Evolutionary conservation across 2,113 vertebrate genomes (phyloP).

Genomic region (Erinaceus europaeus): DNA sequence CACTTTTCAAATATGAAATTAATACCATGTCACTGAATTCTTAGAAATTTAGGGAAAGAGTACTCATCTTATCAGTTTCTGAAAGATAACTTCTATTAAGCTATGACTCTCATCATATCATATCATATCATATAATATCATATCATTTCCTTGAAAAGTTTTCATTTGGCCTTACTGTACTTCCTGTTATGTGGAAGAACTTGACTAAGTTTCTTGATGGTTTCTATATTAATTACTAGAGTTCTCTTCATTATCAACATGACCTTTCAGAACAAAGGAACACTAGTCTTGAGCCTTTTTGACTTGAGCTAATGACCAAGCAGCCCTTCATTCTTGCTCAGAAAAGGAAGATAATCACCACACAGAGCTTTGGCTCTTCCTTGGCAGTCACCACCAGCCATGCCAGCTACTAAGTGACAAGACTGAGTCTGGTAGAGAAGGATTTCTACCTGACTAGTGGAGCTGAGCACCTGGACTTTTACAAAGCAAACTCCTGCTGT

Average conservation of each 20-base stretch:
- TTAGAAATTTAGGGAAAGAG: neutral
- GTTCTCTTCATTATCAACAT: slow-evolving; percentile 61
- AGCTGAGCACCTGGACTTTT: neutral
- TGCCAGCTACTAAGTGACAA: slow-evolving; percentile 59
- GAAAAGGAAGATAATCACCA: slow-evolving; percentile 65
- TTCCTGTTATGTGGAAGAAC: neutral
- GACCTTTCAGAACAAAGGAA: slow-evolving; percentile 73
- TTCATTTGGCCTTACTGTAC: neutral
- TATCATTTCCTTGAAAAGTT: neutral
- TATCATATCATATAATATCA: slow-evolving; percentile 57
- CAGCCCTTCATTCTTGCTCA: slow-evolving; percentile 54
- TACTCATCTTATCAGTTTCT: neutral
- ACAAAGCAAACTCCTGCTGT: neutral
- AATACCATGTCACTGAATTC: neutral
- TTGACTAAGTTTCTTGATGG: slow-evolving; percentile 27
- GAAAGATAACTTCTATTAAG: slow-evolving; percentile 52
- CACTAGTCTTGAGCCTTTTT: slow-evolving; percentile 71
- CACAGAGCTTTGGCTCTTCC: slow-evolving; percentile 55
- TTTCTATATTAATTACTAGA: slow-evolving; percentile 70
- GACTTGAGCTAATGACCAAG: slow-evolving; percentile 73
- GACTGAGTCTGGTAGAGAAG: slow-evolving; percentile 14
- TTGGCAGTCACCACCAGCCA: slow-evolving; percentile 25
- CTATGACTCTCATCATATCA: slow-evolving; percentile 38
- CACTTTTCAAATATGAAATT: neutral
- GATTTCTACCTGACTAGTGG: slow-evolving; percentile 20